Evolutionary conservation across 2,797 vertebrate genomes (phyloP).

Genomic region (Fistularia tabacaria): DNA sequence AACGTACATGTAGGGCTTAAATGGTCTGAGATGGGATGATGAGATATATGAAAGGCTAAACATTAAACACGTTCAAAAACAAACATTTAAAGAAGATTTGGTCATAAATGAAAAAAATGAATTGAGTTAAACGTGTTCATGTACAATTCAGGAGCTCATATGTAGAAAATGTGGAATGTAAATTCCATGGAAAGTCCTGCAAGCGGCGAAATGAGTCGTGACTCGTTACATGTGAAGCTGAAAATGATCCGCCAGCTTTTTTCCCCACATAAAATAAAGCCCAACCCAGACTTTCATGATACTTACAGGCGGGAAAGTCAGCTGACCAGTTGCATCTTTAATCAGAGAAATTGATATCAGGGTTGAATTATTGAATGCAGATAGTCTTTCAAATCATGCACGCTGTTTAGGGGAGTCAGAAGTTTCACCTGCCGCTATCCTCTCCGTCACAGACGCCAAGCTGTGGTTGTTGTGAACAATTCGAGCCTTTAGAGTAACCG

Average conservation of each 20-base stretch:
- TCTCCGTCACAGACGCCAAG: conserved; percentile 17
- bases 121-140: too few species aligned
- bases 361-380: not conserved
- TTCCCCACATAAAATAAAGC: too few species aligned
- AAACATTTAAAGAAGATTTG: too few species aligned
- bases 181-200: too few species aligned
- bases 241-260: not conserved
- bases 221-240: not conserved
- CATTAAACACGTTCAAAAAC: too few species aligned
- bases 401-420: not conserved
- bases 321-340: conserved; percentile 56
- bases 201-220: too few species aligned
- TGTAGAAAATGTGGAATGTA: too few species aligned
- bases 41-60: too few species aligned
- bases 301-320: conserved; percentile 61
- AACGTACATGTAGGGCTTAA: too few species aligned
- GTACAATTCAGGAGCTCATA: too few species aligned
- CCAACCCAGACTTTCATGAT: not conserved
- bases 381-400: not conserved
- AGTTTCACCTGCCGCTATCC: conserved; percentile 48
- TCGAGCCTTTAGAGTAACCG: conserved; percentile 39
- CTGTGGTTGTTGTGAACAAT: conserved; percentile 25
- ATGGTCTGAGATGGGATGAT: too few species aligned
- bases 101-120: too few species aligned
- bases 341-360: conserved; percentile 21